Evolutionary conservation across 2,113 vertebrate genomes (phyloP).

Genomic region (Ramphastos sulfuratus): DNA sequence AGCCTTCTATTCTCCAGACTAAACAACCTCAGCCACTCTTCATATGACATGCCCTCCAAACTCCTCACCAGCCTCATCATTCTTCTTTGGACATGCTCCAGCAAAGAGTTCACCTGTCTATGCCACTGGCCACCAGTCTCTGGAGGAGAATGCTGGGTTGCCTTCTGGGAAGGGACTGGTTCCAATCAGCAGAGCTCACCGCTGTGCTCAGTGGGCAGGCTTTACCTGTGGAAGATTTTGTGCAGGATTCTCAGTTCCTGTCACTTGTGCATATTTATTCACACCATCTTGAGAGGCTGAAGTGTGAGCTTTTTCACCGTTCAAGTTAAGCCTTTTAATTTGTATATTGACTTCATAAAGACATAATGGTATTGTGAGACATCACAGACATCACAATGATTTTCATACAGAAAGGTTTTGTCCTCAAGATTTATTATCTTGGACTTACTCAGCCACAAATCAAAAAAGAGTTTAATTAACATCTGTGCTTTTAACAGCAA

Average conservation of each 20-base stretch:
- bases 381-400: background rate
- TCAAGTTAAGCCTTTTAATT: slow-evolving; percentile 31
- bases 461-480: slow-evolving; percentile 20
- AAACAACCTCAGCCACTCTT: no score
- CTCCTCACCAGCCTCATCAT: no score
- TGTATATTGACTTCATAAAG: background rate
- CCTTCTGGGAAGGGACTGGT: no score
- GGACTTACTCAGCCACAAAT: background rate
- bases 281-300: background rate
- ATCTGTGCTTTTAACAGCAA: slow-evolving; percentile 26
- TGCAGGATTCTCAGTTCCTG: background rate
- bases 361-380: background rate
- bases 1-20: no score
- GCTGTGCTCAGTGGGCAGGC: no score
- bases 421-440: slow-evolving; percentile 12
- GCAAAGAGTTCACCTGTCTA: no score
- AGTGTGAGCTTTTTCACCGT: background rate
- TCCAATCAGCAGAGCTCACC: no score
- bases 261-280: background rate
- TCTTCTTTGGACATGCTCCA: no score
- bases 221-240: background rate
- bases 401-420: slow-evolving; percentile 4
- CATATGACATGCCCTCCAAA: no score
- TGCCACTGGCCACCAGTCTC: no score
- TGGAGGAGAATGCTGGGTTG: no score